Percentiles rank a stretch among this genome's conserved stretches.
Conservation (phyloP, 2,888 invertebrate species). For the Cosmia pyralina region DNA sequence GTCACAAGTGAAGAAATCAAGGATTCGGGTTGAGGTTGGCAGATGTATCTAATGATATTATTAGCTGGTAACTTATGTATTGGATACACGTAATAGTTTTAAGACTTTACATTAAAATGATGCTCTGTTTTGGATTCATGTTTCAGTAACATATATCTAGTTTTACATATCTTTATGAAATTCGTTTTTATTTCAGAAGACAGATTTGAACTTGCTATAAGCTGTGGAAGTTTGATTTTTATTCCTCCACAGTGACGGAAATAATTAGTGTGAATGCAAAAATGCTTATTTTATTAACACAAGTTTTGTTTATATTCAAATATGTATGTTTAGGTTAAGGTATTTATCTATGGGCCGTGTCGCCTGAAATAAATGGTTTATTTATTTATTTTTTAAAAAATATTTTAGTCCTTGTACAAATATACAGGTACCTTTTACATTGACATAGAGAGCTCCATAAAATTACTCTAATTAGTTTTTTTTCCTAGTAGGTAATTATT, state of each 20-base stretch:
- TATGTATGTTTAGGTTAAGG: no score
- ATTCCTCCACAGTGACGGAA: not conserved
- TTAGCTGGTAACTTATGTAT: slow-evolving; percentile 31
- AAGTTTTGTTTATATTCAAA: no score
- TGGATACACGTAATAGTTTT: slow-evolving; percentile 15
- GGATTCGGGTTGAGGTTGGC: slow-evolving; percentile 65
- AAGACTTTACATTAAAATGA: not conserved
- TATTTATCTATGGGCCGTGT: no score
- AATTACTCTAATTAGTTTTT: not conserved
- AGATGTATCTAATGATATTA: slow-evolving; percentile 51
- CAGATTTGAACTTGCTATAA: not conserved
- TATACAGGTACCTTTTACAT: not conserved
- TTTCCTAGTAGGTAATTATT: not conserved
- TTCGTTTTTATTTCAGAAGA: not conserved
- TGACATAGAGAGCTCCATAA: not conserved
- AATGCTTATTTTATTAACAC: no score
- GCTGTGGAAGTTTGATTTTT: not conserved
- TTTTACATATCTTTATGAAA: not conserved
- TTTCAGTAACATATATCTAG: not conserved
- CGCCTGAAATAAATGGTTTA: no score
- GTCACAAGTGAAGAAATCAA: slow-evolving; percentile 68
- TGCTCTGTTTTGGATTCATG: not conserved
- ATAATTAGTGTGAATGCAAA: not conserved
- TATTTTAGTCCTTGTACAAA: not conserved
- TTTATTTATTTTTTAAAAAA: no score